Evolutionary conservation across 2,888 invertebrate species (phyloP).

Genomic region (Lycaena phlaeas): DNA sequence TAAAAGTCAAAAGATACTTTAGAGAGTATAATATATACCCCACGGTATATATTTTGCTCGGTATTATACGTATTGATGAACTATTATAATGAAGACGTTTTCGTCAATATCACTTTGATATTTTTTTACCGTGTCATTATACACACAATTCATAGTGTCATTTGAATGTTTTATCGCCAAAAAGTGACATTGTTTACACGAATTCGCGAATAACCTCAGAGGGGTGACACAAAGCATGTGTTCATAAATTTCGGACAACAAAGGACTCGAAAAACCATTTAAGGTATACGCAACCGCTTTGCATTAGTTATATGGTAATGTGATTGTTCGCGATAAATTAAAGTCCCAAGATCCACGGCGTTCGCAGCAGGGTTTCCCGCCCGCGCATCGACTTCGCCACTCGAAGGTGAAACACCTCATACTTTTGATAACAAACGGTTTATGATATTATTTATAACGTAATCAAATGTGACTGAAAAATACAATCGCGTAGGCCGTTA

Average conservation of each 20-base stretch:
- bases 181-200: conserved; percentile 51
- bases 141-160: background rate
- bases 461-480: conserved; percentile 7
- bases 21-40: no score
- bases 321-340: conserved; percentile 58
- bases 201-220: conserved; percentile 36
- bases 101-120: no score
- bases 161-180: conserved; percentile 7
- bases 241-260: conserved; percentile 66
- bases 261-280: conserved; percentile 66
- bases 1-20: no score
- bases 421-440: conserved; percentile 48
- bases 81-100: no score
- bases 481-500: conserved; percentile 4
- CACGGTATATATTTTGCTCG: no score
- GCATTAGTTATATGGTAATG: conserved; percentile 71
- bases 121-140: no score
- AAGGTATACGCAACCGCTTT: conserved; percentile 61
- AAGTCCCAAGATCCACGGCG: conserved; percentile 38
- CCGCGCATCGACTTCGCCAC: conserved; percentile 36
- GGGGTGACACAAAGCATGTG: conserved; percentile 52
- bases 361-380: conserved; percentile 53
- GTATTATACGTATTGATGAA: no score
- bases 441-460: conserved; percentile 34
- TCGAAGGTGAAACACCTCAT: conserved; percentile 52